Conservation (phyloP, 1,140 invertebrate species). For the Chymomyza costata region DNA sequence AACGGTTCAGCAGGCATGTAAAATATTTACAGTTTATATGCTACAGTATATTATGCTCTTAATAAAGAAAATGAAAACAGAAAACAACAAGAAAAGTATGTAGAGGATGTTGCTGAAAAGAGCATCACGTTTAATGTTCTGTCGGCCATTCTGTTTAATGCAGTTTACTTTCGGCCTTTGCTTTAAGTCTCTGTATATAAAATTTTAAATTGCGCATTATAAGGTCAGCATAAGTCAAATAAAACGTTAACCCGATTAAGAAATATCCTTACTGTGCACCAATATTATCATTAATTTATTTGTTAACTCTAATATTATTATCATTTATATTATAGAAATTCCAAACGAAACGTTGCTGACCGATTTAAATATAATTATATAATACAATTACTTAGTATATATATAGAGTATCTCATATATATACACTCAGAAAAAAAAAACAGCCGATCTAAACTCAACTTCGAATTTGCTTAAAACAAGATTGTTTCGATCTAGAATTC, state of each 20-base stretch:
- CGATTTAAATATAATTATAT: too few species aligned
- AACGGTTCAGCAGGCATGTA: constrained; percentile 9
- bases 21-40: constrained; percentile 29
- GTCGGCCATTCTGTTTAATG: constrained; percentile 25
- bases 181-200: constrained; percentile 38
- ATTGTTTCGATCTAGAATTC: too few species aligned
- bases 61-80: constrained; percentile 45
- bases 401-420: too few species aligned
- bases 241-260: constrained; percentile 33
- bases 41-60: constrained; percentile 58
- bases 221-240: constrained; percentile 21
- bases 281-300: too few species aligned
- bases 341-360: too few species aligned
- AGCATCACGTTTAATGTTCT: background rate
- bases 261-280: background rate
- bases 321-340: too few species aligned
- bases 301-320: too few species aligned
- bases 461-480: too few species aligned
- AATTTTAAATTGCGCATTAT: constrained; percentile 53
- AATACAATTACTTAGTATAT: too few species aligned
- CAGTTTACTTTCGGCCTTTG: constrained; percentile 17
- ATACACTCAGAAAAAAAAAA: too few species aligned
- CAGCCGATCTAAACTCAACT: too few species aligned
- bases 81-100: background rate
- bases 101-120: background rate